A percentile compares a stretch with the other conserved stretches of the same genome.
Evolutionary conservation across 2,797 vertebrate genomes (phyloP).

Genomic region (Crax fasciolata): DNA sequence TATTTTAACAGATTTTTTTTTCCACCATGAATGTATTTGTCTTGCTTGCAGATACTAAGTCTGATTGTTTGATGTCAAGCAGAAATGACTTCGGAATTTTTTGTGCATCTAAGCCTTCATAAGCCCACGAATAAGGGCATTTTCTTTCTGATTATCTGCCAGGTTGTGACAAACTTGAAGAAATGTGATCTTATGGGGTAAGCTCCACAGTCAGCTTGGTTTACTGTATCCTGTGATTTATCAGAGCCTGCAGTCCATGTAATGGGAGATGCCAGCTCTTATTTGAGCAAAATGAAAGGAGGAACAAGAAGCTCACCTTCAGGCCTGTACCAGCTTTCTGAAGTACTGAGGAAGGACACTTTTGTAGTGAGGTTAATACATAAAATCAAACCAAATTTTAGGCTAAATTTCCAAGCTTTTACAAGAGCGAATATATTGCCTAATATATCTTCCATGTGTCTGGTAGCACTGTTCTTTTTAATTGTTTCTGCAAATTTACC

Average conservation of each 20-base stretch:
- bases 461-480: background rate
- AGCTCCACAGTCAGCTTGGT: conserved; percentile 13
- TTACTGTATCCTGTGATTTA: conserved; percentile 54
- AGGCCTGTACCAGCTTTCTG: background rate
- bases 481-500: background rate
- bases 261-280: conserved; percentile 48
- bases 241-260: background rate
- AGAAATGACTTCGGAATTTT: conserved; percentile 24
- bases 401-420: background rate
- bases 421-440: background rate
- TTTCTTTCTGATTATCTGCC: conserved; percentile 44
- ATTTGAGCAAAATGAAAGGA: conserved; percentile 13
- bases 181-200: background rate
- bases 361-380: background rate
- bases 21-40: conserved; percentile 25
- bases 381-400: conserved; percentile 37
- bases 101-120: background rate
- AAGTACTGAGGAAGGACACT: background rate
- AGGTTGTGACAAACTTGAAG: conserved; percentile 41
- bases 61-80: background rate
- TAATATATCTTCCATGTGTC: background rate
- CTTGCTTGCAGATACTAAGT: conserved; percentile 18
- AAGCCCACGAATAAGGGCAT: background rate
- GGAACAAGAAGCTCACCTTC: background rate
- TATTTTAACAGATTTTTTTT: conserved; percentile 43